Evolutionary conservation across 1,140 invertebrate genomes (phyloP).

Genomic region (Drosophila pachea): DNA sequence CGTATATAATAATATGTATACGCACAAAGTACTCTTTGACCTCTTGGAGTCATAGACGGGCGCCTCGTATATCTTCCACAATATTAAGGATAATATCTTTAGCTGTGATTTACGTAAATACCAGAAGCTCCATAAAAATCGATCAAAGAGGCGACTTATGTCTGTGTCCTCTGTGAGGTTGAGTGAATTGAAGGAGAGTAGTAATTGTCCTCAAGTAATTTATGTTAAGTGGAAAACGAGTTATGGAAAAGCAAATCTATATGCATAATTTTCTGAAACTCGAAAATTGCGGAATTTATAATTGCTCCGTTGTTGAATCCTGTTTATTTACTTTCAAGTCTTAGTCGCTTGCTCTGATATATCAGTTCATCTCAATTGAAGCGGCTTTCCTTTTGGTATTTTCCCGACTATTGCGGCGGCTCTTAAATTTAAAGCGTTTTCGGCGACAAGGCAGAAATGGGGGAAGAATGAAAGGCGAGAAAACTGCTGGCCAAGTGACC

Average conservation of each 20-base stretch:
- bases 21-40: too few species aligned
- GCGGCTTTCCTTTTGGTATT: not conserved
- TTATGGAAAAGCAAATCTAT: too few species aligned
- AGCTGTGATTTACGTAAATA: not conserved
- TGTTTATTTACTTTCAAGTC: not conserved
- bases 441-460: not conserved
- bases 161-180: too few species aligned
- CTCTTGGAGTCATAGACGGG: too few species aligned
- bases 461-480: not conserved
- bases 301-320: too few species aligned
- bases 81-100: not conserved
- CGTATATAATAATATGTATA: not conserved
- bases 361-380: conserved; percentile 1
- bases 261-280: too few species aligned
- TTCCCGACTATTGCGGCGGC: not conserved
- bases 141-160: too few species aligned
- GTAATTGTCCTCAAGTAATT: too few species aligned
- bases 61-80: not conserved
- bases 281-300: not conserved
- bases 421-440: conserved; percentile 27
- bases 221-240: too few species aligned
- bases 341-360: not conserved
- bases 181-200: too few species aligned
- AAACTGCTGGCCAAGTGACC: conserved; percentile 24
- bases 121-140: too few species aligned